These are phyloP conservation scores for Sternotherus odoratus DNA, from an alignment of 2,797 vertebrate species.

Conservation along the genomic window DNA sequence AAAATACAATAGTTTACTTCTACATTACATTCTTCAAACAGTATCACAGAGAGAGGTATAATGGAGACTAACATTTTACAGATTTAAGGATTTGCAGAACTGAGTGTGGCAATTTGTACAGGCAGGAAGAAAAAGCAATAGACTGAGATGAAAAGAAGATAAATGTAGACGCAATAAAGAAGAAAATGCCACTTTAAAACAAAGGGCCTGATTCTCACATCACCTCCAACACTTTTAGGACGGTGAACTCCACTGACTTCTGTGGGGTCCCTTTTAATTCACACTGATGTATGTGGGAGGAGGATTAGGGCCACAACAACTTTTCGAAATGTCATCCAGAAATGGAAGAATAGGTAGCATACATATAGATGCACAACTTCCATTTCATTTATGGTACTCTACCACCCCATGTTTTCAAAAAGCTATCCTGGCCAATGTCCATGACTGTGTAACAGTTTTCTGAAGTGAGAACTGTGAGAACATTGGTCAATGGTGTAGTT, in stretches of 20 bases:
- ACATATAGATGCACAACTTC: not conserved
- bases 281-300: not conserved
- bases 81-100: not conserved
- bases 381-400: not conserved
- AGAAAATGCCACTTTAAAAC: conserved; percentile 1
- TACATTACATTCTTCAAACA: not conserved
- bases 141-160: not conserved
- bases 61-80: not conserved
- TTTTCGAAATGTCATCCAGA: not conserved
- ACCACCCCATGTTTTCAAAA: not conserved
- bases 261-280: not conserved
- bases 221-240: not conserved
- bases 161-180: not conserved
- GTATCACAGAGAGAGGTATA: not conserved
- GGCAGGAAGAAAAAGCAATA: not conserved
- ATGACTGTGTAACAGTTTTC: not conserved
- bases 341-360: not conserved
- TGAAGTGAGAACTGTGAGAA: not conserved
- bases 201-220: not conserved
- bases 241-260: fast-evolving
- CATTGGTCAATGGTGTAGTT: not conserved
- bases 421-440: not conserved
- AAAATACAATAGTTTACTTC: not conserved
- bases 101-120: not conserved
- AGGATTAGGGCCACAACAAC: not conserved